phyloP scores from a whole-genome alignment of 2,888 invertebrate species.

The Drosophila greeni region DNA sequence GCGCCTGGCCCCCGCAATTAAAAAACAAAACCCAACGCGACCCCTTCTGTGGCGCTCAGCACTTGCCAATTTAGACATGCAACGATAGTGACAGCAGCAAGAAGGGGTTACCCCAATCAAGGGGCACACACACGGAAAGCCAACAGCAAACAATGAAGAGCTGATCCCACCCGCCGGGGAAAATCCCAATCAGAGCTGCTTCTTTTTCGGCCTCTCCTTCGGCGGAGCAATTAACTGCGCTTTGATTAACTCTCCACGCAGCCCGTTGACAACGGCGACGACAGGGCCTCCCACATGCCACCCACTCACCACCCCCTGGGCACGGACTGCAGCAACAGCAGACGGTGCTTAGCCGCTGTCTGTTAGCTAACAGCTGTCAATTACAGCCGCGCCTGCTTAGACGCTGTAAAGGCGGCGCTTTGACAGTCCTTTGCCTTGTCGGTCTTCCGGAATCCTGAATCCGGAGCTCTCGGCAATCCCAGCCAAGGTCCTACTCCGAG shows the following conservation, averaged over 20 bases:
- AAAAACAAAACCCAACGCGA: background rate
- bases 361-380: slow-evolving; percentile 72
- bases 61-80: slow-evolving; percentile 72
- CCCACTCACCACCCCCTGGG: background rate
- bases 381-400: slow-evolving; percentile 56
- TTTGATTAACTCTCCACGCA: slow-evolving; percentile 73
- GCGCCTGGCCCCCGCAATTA: background rate
- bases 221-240: slow-evolving; percentile 74
- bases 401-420: slow-evolving; percentile 22
- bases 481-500: background rate
- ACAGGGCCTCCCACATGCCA: slow-evolving; percentile 50
- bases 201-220: slow-evolving; percentile 62
- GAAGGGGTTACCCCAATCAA: slow-evolving; percentile 65
- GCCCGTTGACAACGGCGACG: slow-evolving; percentile 67
- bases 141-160: slow-evolving; percentile 5
- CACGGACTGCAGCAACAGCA: slow-evolving; percentile 9
- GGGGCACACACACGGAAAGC: slow-evolving; percentile 20
- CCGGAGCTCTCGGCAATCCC: background rate
- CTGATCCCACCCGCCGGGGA: slow-evolving; percentile 5
- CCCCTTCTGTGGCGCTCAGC: slow-evolving; percentile 49
- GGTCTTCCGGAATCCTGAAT: background rate
- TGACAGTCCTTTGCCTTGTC: slow-evolving; percentile 29
- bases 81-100: slow-evolving; percentile 44
- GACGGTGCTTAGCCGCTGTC: slow-evolving; percentile 46
- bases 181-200: slow-evolving; percentile 58